Base-by-base conservation (phyloP, 2,113 vertebrate genomes). In the Arenaria interpres region DNA sequence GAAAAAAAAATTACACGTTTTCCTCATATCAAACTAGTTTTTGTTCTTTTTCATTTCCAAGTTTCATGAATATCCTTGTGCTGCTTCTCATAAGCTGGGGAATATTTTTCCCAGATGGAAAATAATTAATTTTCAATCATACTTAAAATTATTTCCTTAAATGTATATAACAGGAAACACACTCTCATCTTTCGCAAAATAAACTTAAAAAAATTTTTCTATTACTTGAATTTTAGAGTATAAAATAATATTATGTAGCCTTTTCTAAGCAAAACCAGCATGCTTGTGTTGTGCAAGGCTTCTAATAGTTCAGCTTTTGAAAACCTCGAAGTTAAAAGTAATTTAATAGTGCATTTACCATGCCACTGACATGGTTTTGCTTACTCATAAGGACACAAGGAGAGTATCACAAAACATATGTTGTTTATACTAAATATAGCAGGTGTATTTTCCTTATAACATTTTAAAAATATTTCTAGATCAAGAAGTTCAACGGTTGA, bases 401-500 rank as follows among this genome's bases (percentile, higher is more conserved):
- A 78, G 17, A 68, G 3, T 37, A 66, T 25, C 63, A 25, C 28
- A 82, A 85, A 93, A 73, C 25, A 68, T 33, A 10, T 5, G 25
- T 41, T 59, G 18, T 37, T 92, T 89, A 45, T 21, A 53, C 32
- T 41, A 82, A 60, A 75, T 10, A 54, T 2, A 60, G 48, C 27
- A 41, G 68, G 21, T 54, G 9, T 53, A 7, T 62, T 77, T 92
- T 67, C 50, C 63, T 89, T 27, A 45, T 8, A 75, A 86, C 19
- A n/a, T 78, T 85, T 88, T 37, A 4, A 62, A 96, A 96, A 90
- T 41, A 30, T 92, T 96, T 98, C 85, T 97, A 99, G 99, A 99
- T 95, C 98, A 99, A 97, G 99, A 99, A 97, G 97, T 99, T 83
- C 99, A 99, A 39, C 97, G 97, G 82, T 95, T 99, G 94, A 99